phyloP scores from a whole-genome alignment of 2,113 vertebrate species.

The Cnemophilus loriae region DNA sequence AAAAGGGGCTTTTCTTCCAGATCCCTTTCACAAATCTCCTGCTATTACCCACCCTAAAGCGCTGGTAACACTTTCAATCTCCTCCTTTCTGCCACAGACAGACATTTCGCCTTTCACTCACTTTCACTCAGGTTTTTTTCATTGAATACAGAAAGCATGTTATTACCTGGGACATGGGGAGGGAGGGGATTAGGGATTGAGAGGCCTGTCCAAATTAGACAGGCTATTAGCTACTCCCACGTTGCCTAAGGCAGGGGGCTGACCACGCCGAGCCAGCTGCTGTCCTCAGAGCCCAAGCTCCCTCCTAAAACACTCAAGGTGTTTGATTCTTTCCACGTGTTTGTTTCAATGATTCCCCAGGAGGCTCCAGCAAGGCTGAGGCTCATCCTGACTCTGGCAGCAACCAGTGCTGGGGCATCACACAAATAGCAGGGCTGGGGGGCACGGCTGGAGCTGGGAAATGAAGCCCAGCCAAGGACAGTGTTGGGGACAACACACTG shows the following conservation, averaged over 20 bases:
- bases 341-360: not conserved
- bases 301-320: not conserved
- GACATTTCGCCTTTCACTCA: not conserved
- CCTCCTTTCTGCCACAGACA: not conserved
- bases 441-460: accelerated
- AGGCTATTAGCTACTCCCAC: not conserved
- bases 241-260: not conserved
- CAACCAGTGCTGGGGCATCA: not conserved
- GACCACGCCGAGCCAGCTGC: not conserved
- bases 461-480: accelerated
- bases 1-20: conserved; percentile 12
- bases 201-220: not conserved
- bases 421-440: not conserved
- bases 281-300: not conserved
- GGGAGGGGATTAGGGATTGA: not conserved
- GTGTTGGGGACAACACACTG: accelerated
- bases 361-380: not conserved
- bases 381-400: not conserved
- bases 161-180: not conserved
- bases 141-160: accelerated
- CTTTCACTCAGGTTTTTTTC: not conserved
- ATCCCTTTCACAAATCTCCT: conserved; percentile 26
- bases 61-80: not conserved
- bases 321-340: not conserved
- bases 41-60: conserved; percentile 24